Conservation (phyloP, 2,797 vertebrate species). For the Platyrinchus mystaceus region DNA sequence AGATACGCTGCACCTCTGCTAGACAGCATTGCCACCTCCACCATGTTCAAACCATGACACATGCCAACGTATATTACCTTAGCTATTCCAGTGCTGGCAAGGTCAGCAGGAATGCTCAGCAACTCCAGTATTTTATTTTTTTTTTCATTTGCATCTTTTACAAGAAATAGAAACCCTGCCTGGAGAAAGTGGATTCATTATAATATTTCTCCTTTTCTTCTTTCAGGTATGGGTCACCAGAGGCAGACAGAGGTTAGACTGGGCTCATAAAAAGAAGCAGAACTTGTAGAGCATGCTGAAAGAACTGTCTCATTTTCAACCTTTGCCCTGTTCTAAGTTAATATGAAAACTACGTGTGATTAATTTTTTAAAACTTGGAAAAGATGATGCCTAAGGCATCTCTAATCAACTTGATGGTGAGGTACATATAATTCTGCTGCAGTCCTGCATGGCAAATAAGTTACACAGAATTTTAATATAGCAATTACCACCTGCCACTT, state of each 20-base stretch:
- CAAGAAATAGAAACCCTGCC: background rate
- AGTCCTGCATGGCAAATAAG: background rate
- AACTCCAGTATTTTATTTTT: background rate
- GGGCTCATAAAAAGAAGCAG: background rate
- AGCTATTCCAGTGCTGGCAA: background rate
- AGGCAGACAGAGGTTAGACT: background rate
- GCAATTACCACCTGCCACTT: constrained; percentile 44
- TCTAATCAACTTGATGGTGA: constrained; percentile 29
- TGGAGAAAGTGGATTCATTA: background rate
- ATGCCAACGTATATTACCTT: rapidly evolving
- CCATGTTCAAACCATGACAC: background rate
- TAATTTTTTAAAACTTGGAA: constrained; percentile 25
- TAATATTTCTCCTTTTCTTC: background rate
- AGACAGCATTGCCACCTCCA: background rate
- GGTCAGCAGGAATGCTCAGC: background rate
- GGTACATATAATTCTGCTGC: background rate
- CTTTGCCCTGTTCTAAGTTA: background rate
- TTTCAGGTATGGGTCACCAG: background rate
- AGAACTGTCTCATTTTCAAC: background rate
- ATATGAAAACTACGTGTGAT: background rate
- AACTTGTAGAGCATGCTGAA: background rate
- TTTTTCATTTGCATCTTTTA: background rate
- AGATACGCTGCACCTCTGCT: background rate
- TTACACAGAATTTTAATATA: constrained; percentile 44
- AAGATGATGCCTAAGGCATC: constrained; percentile 25